Evolutionary conservation across 2,113 vertebrate species (phyloP), one percentile per base, ranked within the genome.

Genomic region (Albula glossodonta): DNA sequence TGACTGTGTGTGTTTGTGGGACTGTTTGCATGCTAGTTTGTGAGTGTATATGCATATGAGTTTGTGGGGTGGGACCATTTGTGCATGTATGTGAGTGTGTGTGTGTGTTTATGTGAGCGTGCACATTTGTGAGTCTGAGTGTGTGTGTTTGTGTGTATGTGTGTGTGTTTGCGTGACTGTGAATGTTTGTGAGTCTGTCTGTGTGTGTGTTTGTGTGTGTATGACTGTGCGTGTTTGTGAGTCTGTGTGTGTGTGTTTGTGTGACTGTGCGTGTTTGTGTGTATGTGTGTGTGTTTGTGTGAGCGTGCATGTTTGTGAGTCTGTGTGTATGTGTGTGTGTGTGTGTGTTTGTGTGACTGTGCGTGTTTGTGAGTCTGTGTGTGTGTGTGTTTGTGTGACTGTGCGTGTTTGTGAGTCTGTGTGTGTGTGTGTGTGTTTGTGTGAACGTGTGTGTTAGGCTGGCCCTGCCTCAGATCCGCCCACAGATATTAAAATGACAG

Each of bases 401-500:
- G n/a, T n/a, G n/a, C n/a, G n/a, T n/a, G n/a, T n/a, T n/a, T n/a
- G n/a, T n/a, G n/a, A n/a, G n/a, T 52, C 60, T 56, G 66, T 85
- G 52, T 87, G 80, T 66, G 83, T 79, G 81, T 60, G 49, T 57
- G 83, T 80, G 60, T 77, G 70, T 63, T 57, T 83, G 57, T 51
- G 31, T 87, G 70, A 22, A 31, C 74, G 25, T 81, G 78, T 66
- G 78, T 83, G 90, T 90, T 87, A 89, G 88, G 90, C 86, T 87
- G 91, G 82, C 85, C 88, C 78, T 86, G 84, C 90, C 88, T 90
- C 90, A 87, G 91, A 91, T 90, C 85, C 88, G 91, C 86, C 87
- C 82, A 87, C 86, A 87, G 80, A 86, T 91, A 88, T 81, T 22
- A 51, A 91, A 88, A 90, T 90, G 90, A 92, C 90, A 93, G 90